phyloP scores from a whole-genome alignment of 2,888 invertebrate genomes.

The Fragum sueziense region DNA sequence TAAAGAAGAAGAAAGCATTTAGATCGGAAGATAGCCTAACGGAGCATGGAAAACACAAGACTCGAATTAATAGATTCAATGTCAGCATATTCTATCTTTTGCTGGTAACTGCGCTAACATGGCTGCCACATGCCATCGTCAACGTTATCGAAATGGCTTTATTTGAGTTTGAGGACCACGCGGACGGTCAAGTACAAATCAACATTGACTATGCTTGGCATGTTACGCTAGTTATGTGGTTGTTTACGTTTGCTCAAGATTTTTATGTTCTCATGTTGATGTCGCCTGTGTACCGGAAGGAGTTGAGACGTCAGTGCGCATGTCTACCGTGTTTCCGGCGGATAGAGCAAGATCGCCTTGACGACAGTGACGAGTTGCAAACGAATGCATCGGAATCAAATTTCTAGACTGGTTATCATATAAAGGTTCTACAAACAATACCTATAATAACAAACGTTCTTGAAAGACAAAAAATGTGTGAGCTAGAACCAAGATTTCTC shows the following conservation, averaged over 20 bases:
- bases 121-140: conserved; percentile 21
- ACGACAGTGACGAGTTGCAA: background rate
- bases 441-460: too few species aligned
- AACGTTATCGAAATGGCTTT: background rate
- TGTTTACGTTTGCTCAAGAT: conserved; percentile 27
- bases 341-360: conserved; percentile 3
- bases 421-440: too few species aligned
- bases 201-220: conserved; percentile 25
- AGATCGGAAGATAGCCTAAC: conserved; percentile 14
- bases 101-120: conserved; percentile 15
- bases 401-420: too few species aligned
- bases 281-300: conserved; percentile 24
- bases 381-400: background rate
- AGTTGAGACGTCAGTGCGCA: conserved; percentile 20
- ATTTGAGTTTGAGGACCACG: background rate
- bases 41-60: conserved; percentile 9
- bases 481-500: too few species aligned
- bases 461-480: too few species aligned
- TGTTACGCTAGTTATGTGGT: conserved; percentile 16
- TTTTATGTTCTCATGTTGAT: conserved; percentile 24
- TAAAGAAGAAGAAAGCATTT: conserved; percentile 18
- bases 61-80: conserved; percentile 14
- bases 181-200: background rate
- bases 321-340: conserved; percentile 22
- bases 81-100: conserved; percentile 24